Conservation (phyloP, 2,797 vertebrate species). For the Microcaecilia unicolor region DNA sequence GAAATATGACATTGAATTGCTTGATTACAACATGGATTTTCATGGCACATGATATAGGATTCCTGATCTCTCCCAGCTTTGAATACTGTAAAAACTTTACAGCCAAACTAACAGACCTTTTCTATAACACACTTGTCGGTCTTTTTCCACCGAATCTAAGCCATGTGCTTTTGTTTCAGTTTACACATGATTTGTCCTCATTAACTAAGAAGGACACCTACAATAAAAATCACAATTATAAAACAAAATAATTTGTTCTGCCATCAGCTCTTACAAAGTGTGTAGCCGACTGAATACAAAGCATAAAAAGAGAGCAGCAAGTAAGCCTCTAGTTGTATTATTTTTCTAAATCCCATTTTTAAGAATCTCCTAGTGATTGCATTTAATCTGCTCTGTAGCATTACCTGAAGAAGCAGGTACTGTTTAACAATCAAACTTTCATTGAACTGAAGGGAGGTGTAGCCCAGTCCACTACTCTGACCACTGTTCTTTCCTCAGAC, state of each 20-base stretch:
- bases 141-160: constrained; percentile 11
- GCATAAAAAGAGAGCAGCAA: not conserved
- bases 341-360: constrained; percentile 1
- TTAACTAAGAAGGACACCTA: constrained; percentile 15
- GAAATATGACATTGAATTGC: constrained; percentile 3
- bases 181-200: constrained; percentile 4
- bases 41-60: not conserved
- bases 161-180: constrained; percentile 19
- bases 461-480: constrained; percentile 50
- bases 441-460: constrained; percentile 59
- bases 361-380: not conserved
- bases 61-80: not conserved
- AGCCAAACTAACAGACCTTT: constrained; percentile 1
- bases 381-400: constrained; percentile 13
- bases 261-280: constrained; percentile 12
- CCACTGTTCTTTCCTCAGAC: constrained; percentile 22
- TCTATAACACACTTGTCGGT: not conserved
- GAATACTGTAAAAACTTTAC: not conserved
- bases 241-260: constrained; percentile 20
- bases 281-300: constrained; percentile 10
- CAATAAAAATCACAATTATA: constrained; percentile 16
- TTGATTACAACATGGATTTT: constrained; percentile 16
- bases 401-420: constrained; percentile 24
- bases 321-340: not conserved
- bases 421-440: constrained; percentile 6